Base-by-base conservation (phyloP, 2,113 vertebrate genomes). In the Percopsis transmontana region DNA sequence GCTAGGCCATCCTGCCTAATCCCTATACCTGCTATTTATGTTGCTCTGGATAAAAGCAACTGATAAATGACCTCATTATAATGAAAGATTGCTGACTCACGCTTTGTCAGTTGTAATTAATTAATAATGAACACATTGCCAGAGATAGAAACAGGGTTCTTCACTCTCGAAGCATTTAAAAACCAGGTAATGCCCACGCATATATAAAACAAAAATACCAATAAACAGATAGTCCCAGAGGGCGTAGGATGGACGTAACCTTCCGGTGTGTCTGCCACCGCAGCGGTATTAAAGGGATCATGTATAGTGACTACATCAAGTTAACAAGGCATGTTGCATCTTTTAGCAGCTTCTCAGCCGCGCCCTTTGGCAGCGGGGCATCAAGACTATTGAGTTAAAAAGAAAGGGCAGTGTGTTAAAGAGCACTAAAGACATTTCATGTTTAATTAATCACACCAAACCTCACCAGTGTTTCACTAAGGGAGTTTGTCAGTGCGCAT, bases 261-360 rank as follows among this genome's bases (percentile, higher is more conserved):
- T 88, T 90, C 15, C 65, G 76, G 66, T 62, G 81, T 83, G 78
- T 81, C 81, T 74, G 83, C 75, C 87, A 91, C 87, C 86, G 79
- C 87, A 82, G 83, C 87, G 86, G 91, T 90, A 93, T 93, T 91
- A 91, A 93, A 91, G 87, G 86, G 87, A 92, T 89, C 82, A 87
- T 90, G 90, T 89, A 84, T 91, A 89, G 87, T 83, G 91, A 89
- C 86, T 87, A 91, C 89, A 90, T 91, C 66, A 70, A 88, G 85
- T 90, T 91, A 95, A 93, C 91, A 92, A 91, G 91, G 85, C 83
- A 74, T 80, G 79, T 81, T 85, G 84, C 90, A 84, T 90, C 88
- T 86, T 87, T 91, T 88, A 82, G 76, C 72, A 60, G 81, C 83
- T 88, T 84, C 58, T 58, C 58, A 87, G 87, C 82, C 70, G 74